These are phyloP conservation scores for Limonius californicus DNA, from an alignment of 1,140 invertebrate species.

Conservation along the genomic window DNA sequence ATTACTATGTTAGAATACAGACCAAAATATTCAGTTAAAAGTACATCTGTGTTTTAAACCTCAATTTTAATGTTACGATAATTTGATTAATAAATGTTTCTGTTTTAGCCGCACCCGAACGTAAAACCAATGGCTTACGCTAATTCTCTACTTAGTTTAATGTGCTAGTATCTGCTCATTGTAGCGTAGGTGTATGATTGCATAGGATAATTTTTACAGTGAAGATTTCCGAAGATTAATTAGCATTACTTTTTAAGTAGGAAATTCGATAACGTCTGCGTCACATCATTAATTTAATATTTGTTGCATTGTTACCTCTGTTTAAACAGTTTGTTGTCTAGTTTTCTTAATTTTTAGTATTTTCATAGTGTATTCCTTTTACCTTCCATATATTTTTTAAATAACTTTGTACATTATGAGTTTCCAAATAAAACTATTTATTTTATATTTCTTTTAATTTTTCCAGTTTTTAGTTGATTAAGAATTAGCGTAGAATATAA, in stretches of 20 bases:
- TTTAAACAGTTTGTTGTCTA: neutral
- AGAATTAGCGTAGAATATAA: neutral
- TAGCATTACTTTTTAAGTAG: slow-evolving; percentile 1
- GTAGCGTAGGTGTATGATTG: too few relatives aligned
- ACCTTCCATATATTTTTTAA: too few relatives aligned
- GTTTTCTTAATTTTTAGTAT: neutral
- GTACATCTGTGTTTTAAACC: too few relatives aligned
- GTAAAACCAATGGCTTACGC: slow-evolving; percentile 96
- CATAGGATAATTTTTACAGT: slow-evolving; percentile 13
- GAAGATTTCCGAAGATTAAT: neutral
- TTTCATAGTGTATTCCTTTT: too few relatives aligned
- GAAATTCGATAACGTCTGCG: neutral
- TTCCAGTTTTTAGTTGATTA: too few relatives aligned
- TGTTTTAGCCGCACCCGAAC: slow-evolving; percentile 93
- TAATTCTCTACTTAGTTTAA: slow-evolving; percentile 64
- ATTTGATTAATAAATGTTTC: too few relatives aligned
- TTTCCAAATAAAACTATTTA: neutral
- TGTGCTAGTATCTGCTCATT: slow-evolving; percentile 52
- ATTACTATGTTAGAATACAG: too few relatives aligned
- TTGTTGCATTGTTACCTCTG: slow-evolving; percentile 4
- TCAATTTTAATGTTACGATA: too few relatives aligned
- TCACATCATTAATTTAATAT: slow-evolving; percentile 3
- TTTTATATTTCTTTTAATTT: too few relatives aligned
- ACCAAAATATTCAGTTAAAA: too few relatives aligned
- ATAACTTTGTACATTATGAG: too few relatives aligned